phyloP scores from a whole-genome alignment of 2,888 invertebrate genomes.

The Chaetoderma sp. region DNA sequence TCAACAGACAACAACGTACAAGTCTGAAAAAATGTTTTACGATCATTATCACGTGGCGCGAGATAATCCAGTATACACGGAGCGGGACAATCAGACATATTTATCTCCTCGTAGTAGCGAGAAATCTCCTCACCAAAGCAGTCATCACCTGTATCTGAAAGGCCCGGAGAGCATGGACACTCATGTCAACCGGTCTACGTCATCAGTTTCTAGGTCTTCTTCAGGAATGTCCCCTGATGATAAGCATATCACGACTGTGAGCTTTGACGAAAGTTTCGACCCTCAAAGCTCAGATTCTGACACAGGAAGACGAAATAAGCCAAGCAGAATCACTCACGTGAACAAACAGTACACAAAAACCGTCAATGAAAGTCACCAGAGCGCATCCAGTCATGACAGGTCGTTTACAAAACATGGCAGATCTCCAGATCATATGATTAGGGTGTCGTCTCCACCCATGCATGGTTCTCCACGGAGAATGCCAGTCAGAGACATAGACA shows the following conservation, averaged over 20 bases:
- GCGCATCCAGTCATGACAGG: not conserved
- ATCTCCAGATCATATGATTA: too few relatives aligned
- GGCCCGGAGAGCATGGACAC: too few relatives aligned
- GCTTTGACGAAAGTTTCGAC: conserved; percentile 8
- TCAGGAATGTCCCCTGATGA: conserved; percentile 1
- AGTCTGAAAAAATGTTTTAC: conserved; percentile 3
- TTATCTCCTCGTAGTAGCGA: not conserved
- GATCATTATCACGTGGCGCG: conserved; percentile 1
- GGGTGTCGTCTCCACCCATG: not conserved
- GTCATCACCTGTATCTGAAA: too few relatives aligned
- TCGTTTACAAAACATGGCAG: not conserved
- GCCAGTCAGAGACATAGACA: not conserved
- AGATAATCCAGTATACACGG: conserved; percentile 1
- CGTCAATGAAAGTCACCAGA: not conserved
- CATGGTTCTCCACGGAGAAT: not conserved
- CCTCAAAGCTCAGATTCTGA: not conserved
- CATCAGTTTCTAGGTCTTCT: not conserved
- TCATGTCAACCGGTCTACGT: not conserved
- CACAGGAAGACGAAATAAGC: not conserved
- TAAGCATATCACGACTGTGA: not conserved
- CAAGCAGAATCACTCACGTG: not conserved
- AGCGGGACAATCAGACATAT: not conserved
- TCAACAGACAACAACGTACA: not conserved
- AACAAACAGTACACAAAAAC: conserved; percentile 2
- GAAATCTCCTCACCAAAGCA: too few relatives aligned